Conservation (phyloP, 1,140 invertebrate species). For the Conus betulinus region DNA sequence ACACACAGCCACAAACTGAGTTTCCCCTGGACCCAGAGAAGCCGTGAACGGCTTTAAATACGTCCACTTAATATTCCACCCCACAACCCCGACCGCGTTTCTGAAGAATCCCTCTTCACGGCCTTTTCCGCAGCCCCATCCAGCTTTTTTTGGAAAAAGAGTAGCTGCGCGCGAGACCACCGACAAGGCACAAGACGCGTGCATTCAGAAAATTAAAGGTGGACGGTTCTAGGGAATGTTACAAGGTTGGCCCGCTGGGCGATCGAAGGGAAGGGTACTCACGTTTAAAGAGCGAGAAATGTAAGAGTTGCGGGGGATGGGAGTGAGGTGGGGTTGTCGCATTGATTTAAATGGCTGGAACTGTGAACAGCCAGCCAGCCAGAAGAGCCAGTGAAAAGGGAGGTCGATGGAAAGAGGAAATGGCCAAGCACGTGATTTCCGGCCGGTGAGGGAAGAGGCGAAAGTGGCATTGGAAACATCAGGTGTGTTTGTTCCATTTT, state of each 20-base stretch:
- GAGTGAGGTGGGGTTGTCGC: background rate
- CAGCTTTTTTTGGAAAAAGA: too few relatives aligned
- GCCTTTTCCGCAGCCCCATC: too few relatives aligned
- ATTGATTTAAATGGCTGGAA: background rate
- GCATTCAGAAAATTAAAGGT: slow-evolving; percentile 1
- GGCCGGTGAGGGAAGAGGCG: too few relatives aligned
- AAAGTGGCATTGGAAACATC: too few relatives aligned
- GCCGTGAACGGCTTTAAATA: too few relatives aligned
- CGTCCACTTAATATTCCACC: too few relatives aligned
- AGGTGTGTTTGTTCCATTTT: background rate
- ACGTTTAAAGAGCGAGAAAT: slow-evolving; percentile 11
- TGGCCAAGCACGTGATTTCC: background rate
- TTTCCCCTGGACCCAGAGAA: too few relatives aligned
- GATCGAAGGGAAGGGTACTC: background rate
- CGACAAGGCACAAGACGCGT: background rate
- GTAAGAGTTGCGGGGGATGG: background rate
- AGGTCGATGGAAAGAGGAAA: slow-evolving; percentile 1
- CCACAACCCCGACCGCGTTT: too few relatives aligned
- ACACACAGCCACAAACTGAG: too few relatives aligned
- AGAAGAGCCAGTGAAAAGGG: background rate
- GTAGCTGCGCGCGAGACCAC: too few relatives aligned
- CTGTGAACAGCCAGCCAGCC: background rate
- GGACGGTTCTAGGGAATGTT: background rate
- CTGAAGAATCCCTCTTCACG: too few relatives aligned
- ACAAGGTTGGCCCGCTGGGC: background rate